Percentiles rank a stretch among this genome's conserved stretches.
Evolutionary conservation across 2,113 vertebrate genomes (phyloP).

Genomic region (Morone saxatilis): DNA sequence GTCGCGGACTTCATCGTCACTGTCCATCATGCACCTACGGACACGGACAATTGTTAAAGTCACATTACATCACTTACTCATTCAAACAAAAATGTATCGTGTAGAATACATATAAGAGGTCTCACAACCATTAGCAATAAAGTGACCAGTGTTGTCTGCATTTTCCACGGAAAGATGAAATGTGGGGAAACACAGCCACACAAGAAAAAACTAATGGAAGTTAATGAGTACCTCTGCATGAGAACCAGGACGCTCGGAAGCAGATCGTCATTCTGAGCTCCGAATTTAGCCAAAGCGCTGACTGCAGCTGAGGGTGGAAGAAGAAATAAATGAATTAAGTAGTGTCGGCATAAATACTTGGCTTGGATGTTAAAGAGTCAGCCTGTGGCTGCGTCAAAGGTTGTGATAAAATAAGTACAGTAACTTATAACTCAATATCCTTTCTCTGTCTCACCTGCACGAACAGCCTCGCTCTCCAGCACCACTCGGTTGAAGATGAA

Average conservation of each 20-base stretch:
- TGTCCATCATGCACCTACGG: constrained; percentile 98
- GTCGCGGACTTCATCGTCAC: constrained; percentile 96
- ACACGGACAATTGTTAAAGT: constrained; percentile 3
- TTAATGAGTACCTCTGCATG: constrained; percentile 90
- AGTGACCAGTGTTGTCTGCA: background rate
- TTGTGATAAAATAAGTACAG: background rate
- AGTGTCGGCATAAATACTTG: background rate
- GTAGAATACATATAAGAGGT: background rate
- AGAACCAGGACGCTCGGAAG: constrained; percentile 97
- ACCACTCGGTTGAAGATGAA: constrained; percentile 99
- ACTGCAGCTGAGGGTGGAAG: constrained; percentile 88
- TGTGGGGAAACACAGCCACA: background rate
- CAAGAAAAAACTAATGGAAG: background rate
- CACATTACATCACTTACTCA: background rate
- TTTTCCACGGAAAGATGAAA: background rate
- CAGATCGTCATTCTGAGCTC: constrained; percentile 96
- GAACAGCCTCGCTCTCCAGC: constrained; percentile 96
- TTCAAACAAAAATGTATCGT: background rate
- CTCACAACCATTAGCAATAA: background rate
- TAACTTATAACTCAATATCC: too few relatives aligned
- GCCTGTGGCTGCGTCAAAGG: too few relatives aligned
- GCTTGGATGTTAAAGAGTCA: background rate
- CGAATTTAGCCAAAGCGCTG: constrained; percentile 97
- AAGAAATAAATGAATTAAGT: background rate
- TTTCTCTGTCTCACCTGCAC: constrained; percentile 88